A percentile compares a stretch with the other conserved stretches of the same genome.
Conservation (phyloP, 2,113 vertebrate species). For the Arvicanthis niloticus region DNA sequence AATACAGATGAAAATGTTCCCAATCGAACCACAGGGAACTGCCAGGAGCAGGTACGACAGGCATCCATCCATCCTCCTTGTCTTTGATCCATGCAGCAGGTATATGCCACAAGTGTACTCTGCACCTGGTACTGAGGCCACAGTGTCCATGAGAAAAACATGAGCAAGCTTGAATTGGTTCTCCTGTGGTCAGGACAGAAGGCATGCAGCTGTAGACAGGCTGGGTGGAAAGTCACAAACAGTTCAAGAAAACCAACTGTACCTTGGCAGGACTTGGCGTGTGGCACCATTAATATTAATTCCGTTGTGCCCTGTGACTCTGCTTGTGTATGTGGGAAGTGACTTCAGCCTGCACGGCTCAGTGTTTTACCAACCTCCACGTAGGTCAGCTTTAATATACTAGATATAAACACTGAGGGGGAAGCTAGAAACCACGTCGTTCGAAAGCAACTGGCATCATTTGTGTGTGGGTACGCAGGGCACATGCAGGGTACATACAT, state of each 20-base stretch:
- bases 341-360: conserved; percentile 14
- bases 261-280: background rate
- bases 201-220: background rate
- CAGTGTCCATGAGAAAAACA: background rate
- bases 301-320: background rate
- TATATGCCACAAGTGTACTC: background rate
- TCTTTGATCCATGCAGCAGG: conserved; percentile 5
- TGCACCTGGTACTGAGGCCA: background rate
- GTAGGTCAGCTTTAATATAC: background rate
- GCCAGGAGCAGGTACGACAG: background rate
- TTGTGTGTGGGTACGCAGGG: background rate
- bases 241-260: background rate
- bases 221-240: background rate
- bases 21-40: background rate
- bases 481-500: no score
- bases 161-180: background rate
- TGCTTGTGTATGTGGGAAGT: background rate
- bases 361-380: background rate
- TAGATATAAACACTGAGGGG: background rate
- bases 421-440: background rate
- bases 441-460: background rate
- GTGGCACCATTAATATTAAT: background rate
- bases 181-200: background rate
- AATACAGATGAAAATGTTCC: conserved; percentile 24
- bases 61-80: background rate